Conservation (phyloP, 2,888 invertebrate genomes). For the Corbicula japonica region DNA sequence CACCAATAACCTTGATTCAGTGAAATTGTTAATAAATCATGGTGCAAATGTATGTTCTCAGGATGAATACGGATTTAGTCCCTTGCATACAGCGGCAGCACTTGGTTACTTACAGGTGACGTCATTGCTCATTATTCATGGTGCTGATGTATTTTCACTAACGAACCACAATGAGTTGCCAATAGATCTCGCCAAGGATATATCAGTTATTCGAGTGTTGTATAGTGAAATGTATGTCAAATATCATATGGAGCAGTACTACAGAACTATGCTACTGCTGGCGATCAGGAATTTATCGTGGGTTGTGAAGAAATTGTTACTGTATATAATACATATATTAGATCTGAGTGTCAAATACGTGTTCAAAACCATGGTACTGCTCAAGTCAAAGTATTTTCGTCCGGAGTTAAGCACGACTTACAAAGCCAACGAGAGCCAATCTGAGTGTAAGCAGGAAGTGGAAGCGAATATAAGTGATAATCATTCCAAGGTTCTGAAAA, state of each 20-base stretch:
- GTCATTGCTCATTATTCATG: slow-evolving; percentile 78
- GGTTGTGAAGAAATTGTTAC: too few relatives aligned
- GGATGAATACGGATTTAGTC: slow-evolving; percentile 81
- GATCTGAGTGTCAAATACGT: too few relatives aligned
- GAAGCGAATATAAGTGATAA: too few relatives aligned
- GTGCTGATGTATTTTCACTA: slow-evolving; percentile 78
- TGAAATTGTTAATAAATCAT: slow-evolving; percentile 78
- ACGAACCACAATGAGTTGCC: slow-evolving; percentile 79
- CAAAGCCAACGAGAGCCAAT: too few relatives aligned
- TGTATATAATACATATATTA: too few relatives aligned
- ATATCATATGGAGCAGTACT: slow-evolving; percentile 72
- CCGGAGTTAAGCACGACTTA: too few relatives aligned
- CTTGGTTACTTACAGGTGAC: slow-evolving; percentile 81
- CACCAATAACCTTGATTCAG: slow-evolving; percentile 82
- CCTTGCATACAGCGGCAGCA: slow-evolving; percentile 82
- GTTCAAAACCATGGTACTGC: too few relatives aligned
- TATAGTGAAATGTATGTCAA: slow-evolving; percentile 74
- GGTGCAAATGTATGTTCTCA: slow-evolving; percentile 79
- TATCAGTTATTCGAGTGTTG: slow-evolving; percentile 74
- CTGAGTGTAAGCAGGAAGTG: too few relatives aligned
- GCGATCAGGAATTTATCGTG: slow-evolving; percentile 8
- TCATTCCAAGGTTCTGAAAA: too few relatives aligned
- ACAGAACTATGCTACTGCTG: slow-evolving; percentile 51
- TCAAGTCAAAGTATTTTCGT: too few relatives aligned
- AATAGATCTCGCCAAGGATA: slow-evolving; percentile 81